Evolutionary conservation across 2,113 vertebrate genomes (phyloP), one percentile per base, ranked within the genome.

Genomic region (Ascaphus truei): DNA sequence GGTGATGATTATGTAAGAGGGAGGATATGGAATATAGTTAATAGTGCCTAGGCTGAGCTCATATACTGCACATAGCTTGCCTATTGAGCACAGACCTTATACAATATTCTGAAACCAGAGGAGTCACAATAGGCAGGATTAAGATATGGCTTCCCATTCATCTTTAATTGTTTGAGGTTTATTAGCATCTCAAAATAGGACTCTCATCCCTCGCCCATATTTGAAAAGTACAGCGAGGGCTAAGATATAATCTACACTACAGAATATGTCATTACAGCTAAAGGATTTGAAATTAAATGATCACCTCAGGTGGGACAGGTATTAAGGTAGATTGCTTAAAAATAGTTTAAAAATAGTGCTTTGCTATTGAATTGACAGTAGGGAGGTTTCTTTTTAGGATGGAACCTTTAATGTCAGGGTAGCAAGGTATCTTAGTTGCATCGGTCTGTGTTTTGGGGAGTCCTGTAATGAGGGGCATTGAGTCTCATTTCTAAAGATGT

Each of bases 181-280:
- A 11, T 27, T 47, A 41, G 37, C 41, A 47, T 62, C 59, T 41
- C 26, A 22, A 62, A 41, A 62, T 47, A 47, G 59, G 59, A 47
- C 59, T 31, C 11, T 31, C 10, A 27, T 62, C 59, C 59, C 59
- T 12, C 26, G 45, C 59, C 59, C 48, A 41, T 62, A 62, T 47
- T 62, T 62, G 59, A 47, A 45, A 48, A 62, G 59, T 62, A 62
- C 41, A 47, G 59, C 29, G 41, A 62, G 43, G 59, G 48, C 59
- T 31, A 25, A 27, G 48, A 27, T 41, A 39, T 62, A 62, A 62
- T 62, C 59, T 62, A 48, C 59, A 31, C 23, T 62, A 48, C 59
- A 31, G 23, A 63, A 50, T 43, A 63, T 63, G 50, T 63, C 50
- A 63, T 63, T 63, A 63, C 45, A 63, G 61, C 25, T 63, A 63